Evolutionary conservation across 2,797 vertebrate genomes (phyloP).

Genomic region (Brotula barbata): DNA sequence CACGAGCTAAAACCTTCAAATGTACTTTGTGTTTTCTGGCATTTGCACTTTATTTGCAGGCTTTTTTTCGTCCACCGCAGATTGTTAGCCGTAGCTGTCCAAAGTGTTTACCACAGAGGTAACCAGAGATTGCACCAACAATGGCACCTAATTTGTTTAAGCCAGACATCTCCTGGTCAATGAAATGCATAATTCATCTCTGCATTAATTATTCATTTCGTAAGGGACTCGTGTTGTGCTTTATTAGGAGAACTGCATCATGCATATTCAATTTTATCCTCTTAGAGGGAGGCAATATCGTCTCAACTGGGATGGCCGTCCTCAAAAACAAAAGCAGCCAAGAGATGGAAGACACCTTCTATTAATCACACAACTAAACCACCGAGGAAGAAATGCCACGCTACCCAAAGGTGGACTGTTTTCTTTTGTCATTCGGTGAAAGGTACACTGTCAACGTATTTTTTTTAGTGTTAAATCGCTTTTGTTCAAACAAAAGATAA

Average conservation of each 20-base stretch:
- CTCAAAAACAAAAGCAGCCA: slow-evolving; percentile 58
- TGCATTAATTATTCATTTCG: slow-evolving; percentile 78
- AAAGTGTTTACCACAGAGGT: slow-evolving; percentile 66
- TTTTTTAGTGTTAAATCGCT: slow-evolving; percentile 26
- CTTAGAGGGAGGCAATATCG: slow-evolving; percentile 53
- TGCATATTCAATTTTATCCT: slow-evolving; percentile 73
- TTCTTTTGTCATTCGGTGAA: slow-evolving; percentile 38
- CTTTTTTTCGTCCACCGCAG: slow-evolving; percentile 12
- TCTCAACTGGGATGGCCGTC: slow-evolving; percentile 54
- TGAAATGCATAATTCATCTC: slow-evolving; percentile 79
- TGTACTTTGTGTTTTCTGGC: neutral
- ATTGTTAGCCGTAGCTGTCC: slow-evolving; percentile 47
- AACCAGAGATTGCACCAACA: slow-evolving; percentile 72
- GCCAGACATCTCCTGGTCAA: slow-evolving; percentile 74
- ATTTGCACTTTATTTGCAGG: slow-evolving; percentile 22
- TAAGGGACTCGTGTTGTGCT: slow-evolving; percentile 65
- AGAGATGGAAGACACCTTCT: slow-evolving; percentile 44
- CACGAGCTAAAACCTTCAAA: neutral
- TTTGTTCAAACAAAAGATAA: slow-evolving; percentile 15
- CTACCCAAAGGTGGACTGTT: slow-evolving; percentile 29
- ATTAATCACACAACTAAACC: slow-evolving; percentile 57
- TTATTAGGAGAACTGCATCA: slow-evolving; percentile 68
- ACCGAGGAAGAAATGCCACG: slow-evolving; percentile 42
- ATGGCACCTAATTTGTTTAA: slow-evolving; percentile 71
- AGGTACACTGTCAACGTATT: slow-evolving; percentile 24